phyloP scores from a whole-genome alignment of 2,888 invertebrate genomes.

The Mesoligia furuncula region DNA sequence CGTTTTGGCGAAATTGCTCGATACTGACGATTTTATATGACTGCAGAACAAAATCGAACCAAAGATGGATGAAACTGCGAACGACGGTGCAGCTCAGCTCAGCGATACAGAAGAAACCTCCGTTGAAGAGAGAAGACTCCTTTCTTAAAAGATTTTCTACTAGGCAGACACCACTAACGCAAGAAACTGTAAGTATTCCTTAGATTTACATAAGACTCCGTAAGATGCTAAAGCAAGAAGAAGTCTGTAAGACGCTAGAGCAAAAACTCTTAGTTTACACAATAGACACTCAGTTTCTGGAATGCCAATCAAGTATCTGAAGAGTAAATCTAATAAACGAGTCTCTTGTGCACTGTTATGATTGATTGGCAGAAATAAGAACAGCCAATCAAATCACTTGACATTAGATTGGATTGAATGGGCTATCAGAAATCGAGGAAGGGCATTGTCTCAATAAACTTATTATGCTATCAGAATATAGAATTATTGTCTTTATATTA shows the following conservation, averaged over 20 bases:
- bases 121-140: constrained; percentile 97
- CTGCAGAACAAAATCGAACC: constrained; percentile 97
- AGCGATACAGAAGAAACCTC: constrained; percentile 96
- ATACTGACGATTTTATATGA: constrained; percentile 64
- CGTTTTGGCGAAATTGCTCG: constrained; percentile 34
- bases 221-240: neutral
- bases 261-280: neutral
- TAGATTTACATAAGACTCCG: neutral
- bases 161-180: constrained; percentile 96
- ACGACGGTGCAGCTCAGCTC: constrained; percentile 98
- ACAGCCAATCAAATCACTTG: neutral
- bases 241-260: neutral
- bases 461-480: neutral
- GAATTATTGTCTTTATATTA: neutral
- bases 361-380: constrained; percentile 10
- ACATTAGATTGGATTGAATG: constrained; percentile 6
- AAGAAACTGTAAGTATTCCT: constrained; percentile 92
- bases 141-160: constrained; percentile 98
- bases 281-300: neutral
- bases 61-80: constrained; percentile 98
- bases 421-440: neutral
- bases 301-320: neutral
- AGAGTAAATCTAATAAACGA: neutral
- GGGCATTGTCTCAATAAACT: neutral
- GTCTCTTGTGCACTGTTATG: neutral